Conservation (phyloP, 2,797 vertebrate species). For the Pseudochaenichthys georgianus region DNA sequence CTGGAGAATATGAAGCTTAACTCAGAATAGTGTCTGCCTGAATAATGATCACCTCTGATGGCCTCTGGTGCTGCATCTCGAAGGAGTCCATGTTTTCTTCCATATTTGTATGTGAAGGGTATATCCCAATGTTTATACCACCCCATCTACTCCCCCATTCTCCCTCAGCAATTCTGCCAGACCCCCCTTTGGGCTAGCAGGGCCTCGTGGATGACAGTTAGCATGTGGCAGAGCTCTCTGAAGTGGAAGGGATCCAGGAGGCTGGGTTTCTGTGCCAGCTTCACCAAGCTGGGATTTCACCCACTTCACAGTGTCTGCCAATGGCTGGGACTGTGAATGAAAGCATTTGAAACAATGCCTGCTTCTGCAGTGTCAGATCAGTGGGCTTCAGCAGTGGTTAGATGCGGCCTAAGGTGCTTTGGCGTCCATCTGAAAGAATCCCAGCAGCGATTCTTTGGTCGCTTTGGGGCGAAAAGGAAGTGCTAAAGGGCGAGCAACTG, state of each 20-base stretch:
- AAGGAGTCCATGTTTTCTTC: constrained; percentile 46
- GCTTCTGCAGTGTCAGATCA: constrained; percentile 65
- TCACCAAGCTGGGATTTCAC: constrained; percentile 81
- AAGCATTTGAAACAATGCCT: constrained; percentile 78
- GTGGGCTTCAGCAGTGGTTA: constrained; percentile 51
- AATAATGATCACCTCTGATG: constrained; percentile 81
- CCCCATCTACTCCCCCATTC: constrained; percentile 17
- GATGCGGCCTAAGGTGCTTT: constrained; percentile 64
- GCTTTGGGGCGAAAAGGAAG: constrained; percentile 51
- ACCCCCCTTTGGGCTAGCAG: constrained; percentile 72
- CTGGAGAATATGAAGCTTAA: constrained; percentile 56
- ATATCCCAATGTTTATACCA: constrained; percentile 63
- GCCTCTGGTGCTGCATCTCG: constrained; percentile 72
- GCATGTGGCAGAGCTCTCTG: constrained; percentile 84
- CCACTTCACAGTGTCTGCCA: constrained; percentile 77
- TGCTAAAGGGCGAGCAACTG: constrained; percentile 60
- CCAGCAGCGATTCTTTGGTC: constrained; percentile 53
- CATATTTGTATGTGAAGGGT: constrained; percentile 57
- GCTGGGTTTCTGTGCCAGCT: constrained; percentile 74
- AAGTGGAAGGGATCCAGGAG: constrained; percentile 84
- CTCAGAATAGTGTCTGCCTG: constrained; percentile 70
- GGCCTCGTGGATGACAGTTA: constrained; percentile 83
- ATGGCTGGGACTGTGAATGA: constrained; percentile 74
- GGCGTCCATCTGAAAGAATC: constrained; percentile 64
- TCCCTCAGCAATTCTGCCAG: constrained; percentile 46